These are phyloP conservation scores for Nephrocerus scutellatus DNA, from an alignment of 2,888 invertebrate genomes.

Conservation along the genomic window DNA sequence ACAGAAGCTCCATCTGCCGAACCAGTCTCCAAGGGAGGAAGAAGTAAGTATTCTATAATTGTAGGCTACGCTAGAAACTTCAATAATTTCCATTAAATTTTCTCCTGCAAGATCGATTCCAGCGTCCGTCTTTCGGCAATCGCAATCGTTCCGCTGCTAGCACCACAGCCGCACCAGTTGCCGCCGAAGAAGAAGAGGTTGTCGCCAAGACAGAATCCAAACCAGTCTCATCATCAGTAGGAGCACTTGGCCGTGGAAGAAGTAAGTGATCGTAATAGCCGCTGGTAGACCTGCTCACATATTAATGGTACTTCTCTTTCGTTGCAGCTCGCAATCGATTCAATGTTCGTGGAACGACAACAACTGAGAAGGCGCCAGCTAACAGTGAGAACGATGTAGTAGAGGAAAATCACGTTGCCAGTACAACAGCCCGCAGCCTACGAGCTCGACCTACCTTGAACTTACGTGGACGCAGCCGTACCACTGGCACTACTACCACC, in stretches of 20 bases:
- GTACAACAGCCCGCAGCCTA: conserved; percentile 37
- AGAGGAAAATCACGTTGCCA: conserved; percentile 29
- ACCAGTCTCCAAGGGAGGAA: conserved; percentile 37
- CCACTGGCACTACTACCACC: conserved; percentile 31
- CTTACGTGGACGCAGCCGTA: conserved; percentile 41
- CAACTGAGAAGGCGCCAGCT: conserved; percentile 35
- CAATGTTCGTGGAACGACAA: conserved; percentile 41
- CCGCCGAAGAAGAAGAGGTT: conserved; percentile 35
- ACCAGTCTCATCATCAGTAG: conserved; percentile 26
- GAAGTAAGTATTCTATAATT: conserved; percentile 32
- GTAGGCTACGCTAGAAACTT: neutral
- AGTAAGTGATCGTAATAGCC: conserved; percentile 38
- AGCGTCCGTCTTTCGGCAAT: conserved; percentile 44
- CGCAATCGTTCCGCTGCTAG: conserved; percentile 34
- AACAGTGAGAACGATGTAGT: conserved; percentile 26
- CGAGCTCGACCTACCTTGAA: conserved; percentile 40
- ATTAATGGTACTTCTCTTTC: neutral
- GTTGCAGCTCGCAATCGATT: conserved; percentile 45
- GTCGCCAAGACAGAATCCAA: conserved; percentile 38
- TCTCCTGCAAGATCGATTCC: conserved; percentile 38
- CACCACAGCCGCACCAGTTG: conserved; percentile 33
- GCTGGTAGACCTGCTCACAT: no score
- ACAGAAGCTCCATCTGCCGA: conserved; percentile 46
- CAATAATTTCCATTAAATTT: neutral
- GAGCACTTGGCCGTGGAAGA: conserved; percentile 37